These are phyloP conservation scores for Calliphora vomitoria DNA, from an alignment of 2,888 invertebrate species.

Conservation along the genomic window DNA sequence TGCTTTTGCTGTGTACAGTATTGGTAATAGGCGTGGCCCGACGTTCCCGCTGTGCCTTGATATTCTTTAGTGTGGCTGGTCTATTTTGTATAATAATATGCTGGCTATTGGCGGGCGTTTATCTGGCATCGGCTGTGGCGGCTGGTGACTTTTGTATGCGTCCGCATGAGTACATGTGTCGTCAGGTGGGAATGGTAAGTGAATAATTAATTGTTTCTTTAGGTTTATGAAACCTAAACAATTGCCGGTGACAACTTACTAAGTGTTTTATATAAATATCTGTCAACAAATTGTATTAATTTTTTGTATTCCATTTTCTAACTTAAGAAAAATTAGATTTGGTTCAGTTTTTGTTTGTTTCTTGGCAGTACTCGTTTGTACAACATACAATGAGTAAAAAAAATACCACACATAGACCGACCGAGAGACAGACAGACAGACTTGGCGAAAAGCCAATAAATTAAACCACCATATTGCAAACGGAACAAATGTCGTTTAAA, in stretches of 20 bases:
- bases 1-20: slow-evolving; percentile 83
- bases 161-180: slow-evolving; percentile 87
- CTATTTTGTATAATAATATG: slow-evolving; percentile 87
- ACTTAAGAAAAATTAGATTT: slow-evolving; percentile 14
- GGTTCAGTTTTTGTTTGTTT: slow-evolving; percentile 4
- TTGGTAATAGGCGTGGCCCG: slow-evolving; percentile 85
- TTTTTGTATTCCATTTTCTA: neutral
- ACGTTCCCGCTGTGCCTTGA: slow-evolving; percentile 92
- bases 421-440: neutral
- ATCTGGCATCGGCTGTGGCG: slow-evolving; percentile 93
- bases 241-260: neutral
- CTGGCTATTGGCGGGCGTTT: slow-evolving; percentile 94
- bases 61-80: slow-evolving; percentile 94
- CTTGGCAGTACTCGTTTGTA: neutral
- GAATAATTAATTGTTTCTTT: neutral
- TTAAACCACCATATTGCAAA: slow-evolving; percentile 69
- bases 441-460: slow-evolving; percentile 68
- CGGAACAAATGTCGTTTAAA: slow-evolving; percentile 63
- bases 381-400: slow-evolving; percentile 13
- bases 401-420: neutral
- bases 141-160: slow-evolving; percentile 94
- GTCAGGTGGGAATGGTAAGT: slow-evolving; percentile 84
- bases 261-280: slow-evolving; percentile 10
- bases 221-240: neutral
- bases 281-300: slow-evolving; percentile 23